A percentile compares a stretch with the other conserved stretches of the same genome.
Conservation (phyloP, 2,797 vertebrate genomes). For the Streptopelia turtur region DNA sequence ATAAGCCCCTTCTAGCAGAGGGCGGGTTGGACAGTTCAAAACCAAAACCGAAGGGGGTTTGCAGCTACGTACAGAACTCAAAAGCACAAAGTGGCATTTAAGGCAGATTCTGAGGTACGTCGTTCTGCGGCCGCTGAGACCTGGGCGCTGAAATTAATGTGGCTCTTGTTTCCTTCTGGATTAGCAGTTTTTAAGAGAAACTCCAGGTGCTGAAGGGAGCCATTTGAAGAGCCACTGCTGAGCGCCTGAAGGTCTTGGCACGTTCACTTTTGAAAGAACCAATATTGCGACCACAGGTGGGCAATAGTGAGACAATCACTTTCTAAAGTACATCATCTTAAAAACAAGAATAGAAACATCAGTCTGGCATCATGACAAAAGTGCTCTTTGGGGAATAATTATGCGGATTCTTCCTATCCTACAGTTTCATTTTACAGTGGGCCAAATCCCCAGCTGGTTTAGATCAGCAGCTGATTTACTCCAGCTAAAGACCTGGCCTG, state of each 20-base stretch:
- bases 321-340: constrained; percentile 65
- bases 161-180: not conserved
- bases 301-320: constrained; percentile 67
- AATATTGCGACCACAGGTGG: constrained; percentile 64
- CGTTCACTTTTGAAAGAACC: constrained; percentile 41
- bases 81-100: not conserved
- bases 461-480: constrained; percentile 70
- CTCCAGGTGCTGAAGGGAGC: constrained; percentile 55
- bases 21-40: not conserved
- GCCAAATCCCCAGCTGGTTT: constrained; percentile 70
- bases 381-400: constrained; percentile 64
- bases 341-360: constrained; percentile 71
- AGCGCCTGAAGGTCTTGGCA: constrained; percentile 58
- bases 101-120: not conserved
- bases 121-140: accelerated
- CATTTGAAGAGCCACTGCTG: constrained; percentile 21
- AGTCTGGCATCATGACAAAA: constrained; percentile 66
- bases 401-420: constrained; percentile 65
- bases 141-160: not conserved
- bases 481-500: constrained; percentile 64
- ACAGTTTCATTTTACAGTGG: constrained; percentile 65
- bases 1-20: not conserved
- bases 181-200: constrained; percentile 41
- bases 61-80: not conserved
- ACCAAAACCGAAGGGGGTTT: not conserved